Percentiles rank a stretch among this genome's conserved stretches.
phyloP scores from a whole-genome alignment of 2,888 invertebrate species.

The Catocala nupta region DNA sequence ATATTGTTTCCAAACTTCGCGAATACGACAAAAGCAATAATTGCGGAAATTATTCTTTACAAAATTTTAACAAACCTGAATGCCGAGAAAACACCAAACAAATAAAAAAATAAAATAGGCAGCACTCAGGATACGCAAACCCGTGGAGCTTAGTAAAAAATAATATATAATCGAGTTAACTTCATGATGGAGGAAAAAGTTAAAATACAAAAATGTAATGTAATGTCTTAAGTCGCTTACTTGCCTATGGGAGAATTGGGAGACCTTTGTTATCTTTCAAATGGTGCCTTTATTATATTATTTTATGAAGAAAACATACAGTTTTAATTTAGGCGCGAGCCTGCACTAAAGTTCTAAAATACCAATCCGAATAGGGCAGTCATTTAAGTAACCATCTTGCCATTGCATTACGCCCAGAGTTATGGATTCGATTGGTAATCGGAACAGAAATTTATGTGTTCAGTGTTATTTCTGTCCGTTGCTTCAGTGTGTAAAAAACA shows the following conservation, averaged over 20 bases:
- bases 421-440: too few species aligned
- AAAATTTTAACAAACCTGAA: constrained; percentile 1
- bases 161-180: constrained; percentile 22
- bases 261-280: constrained; percentile 59
- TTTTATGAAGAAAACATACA: constrained; percentile 23
- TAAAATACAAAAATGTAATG: constrained; percentile 42
- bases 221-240: constrained; percentile 54
- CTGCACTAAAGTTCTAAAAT: neutral
- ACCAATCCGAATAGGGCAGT: neutral
- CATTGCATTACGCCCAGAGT: too few species aligned
- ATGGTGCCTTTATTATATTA: constrained; percentile 58
- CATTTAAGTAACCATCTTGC: too few species aligned
- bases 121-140: neutral
- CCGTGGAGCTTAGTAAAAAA: constrained; percentile 16
- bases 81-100: neutral
- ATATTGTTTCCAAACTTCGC: too few species aligned
- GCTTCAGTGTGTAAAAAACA: too few species aligned
- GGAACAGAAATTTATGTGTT: too few species aligned
- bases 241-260: constrained; percentile 49
- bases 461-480: too few species aligned
- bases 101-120: neutral
- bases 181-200: constrained; percentile 37
- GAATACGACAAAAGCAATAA: too few species aligned
- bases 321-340: neutral
- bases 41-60: neutral